phyloP scores from a whole-genome alignment of 2,888 invertebrate genomes.

The Cryptosula pallasiana region DNA sequence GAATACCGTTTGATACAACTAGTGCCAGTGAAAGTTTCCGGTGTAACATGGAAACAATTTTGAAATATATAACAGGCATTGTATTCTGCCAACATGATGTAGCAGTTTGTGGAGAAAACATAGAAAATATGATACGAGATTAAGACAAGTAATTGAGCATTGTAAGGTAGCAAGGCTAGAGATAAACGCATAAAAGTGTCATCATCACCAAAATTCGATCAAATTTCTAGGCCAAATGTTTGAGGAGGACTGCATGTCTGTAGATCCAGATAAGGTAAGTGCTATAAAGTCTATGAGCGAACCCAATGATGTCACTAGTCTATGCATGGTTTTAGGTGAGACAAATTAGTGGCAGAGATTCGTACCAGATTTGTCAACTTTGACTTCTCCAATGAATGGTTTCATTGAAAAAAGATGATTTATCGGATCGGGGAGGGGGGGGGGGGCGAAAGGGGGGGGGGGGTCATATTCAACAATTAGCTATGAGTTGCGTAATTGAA shows the following conservation, averaged over 20 bases:
- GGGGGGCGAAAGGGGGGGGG: too few species aligned
- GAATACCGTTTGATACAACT: not conserved
- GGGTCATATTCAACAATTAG: not conserved
- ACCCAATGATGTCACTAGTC: not conserved
- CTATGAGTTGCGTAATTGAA: not conserved
- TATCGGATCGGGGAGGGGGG: too few species aligned
- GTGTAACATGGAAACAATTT: not conserved
- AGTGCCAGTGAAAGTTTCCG: constrained; percentile 11
- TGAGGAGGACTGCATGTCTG: not conserved
- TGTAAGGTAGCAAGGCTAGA: not conserved
- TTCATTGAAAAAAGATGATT: not conserved
- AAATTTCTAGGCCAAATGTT: constrained; percentile 3
- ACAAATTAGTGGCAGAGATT: not conserved
- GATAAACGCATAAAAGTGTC: not conserved
- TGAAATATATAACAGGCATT: not conserved
- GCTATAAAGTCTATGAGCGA: not conserved
- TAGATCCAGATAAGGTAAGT: constrained; percentile 5
- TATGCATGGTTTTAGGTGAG: not conserved
- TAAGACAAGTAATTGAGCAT: not conserved
- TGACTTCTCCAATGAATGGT: not conserved
- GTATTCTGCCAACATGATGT: not conserved
- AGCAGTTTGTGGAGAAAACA: not conserved
- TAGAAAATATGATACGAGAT: not conserved
- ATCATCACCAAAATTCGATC: not conserved
- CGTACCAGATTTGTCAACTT: not conserved